Evolutionary conservation across 2,113 vertebrate species (phyloP).

Genomic region (Megaceryle maxima): DNA sequence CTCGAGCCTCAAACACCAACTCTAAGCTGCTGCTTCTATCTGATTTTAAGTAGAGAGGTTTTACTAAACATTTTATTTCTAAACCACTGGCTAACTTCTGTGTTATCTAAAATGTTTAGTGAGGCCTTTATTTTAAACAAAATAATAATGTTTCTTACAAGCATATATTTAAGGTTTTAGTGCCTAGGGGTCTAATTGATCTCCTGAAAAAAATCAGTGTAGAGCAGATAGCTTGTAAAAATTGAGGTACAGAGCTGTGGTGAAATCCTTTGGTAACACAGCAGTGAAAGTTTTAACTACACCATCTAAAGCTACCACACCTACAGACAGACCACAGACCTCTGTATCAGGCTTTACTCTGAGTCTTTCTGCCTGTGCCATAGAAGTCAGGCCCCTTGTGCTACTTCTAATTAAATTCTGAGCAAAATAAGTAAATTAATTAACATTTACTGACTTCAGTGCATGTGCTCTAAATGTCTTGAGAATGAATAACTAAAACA

Average conservation of each 20-base stretch:
- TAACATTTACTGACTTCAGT: background rate
- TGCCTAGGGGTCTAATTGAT: background rate
- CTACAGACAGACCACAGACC: background rate
- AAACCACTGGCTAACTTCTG: background rate
- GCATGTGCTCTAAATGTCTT: background rate
- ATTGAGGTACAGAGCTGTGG: background rate
- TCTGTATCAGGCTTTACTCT: background rate
- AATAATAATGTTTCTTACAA: background rate
- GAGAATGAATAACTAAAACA: background rate
- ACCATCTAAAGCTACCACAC: background rate
- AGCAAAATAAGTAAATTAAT: constrained; percentile 44
- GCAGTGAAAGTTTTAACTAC: background rate
- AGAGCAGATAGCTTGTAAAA: background rate
- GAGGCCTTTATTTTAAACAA: background rate
- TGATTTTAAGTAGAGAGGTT: background rate
- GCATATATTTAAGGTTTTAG: background rate
- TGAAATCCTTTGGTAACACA: background rate
- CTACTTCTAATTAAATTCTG: constrained; percentile 5
- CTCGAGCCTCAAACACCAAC: background rate
- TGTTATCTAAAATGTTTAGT: background rate
- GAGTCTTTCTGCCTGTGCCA: background rate
- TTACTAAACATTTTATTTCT: background rate
- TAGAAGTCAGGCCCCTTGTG: background rate
- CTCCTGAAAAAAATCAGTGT: background rate
- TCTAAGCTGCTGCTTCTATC: background rate